These are phyloP conservation scores for Lepidocolaptes lacrymiger DNA, from an alignment of 2,797 vertebrate genomes.

Conservation along the genomic window DNA sequence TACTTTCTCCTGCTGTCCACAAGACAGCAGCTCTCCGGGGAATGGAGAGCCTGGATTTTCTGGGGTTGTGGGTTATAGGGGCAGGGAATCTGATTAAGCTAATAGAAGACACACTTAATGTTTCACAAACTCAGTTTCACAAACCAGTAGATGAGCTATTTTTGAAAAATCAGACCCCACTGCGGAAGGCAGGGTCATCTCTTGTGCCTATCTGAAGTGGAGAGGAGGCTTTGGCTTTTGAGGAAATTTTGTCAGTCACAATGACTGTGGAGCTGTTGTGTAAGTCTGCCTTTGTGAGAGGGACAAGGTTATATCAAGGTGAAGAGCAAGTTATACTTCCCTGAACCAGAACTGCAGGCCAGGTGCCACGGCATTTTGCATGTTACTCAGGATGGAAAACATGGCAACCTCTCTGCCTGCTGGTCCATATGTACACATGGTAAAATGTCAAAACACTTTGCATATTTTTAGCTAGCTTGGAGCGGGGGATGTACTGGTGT, in stretches of 20 bases:
- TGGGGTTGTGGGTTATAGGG: neutral
- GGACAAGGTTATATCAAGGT: neutral
- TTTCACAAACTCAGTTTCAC: neutral
- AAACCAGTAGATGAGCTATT: neutral
- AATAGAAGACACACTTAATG: neutral
- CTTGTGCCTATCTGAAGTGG: fast-evolving
- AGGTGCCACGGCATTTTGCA: neutral
- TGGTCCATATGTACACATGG: fast-evolving
- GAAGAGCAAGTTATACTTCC: neutral
- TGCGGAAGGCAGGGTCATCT: neutral
- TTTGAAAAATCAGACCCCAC: neutral
- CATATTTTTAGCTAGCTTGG: neutral
- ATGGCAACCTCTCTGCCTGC: neutral
- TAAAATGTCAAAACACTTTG: neutral
- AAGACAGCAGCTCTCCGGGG: neutral
- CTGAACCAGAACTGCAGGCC: neutral
- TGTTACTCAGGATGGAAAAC: neutral
- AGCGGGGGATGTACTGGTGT: neutral
- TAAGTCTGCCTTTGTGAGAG: neutral
- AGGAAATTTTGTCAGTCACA: neutral
- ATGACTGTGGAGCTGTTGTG: neutral
- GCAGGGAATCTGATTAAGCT: neutral
- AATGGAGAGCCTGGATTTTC: neutral
- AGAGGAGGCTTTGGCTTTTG: neutral
- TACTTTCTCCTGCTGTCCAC: neutral